Evolutionary conservation across 1,140 invertebrate genomes (phyloP), one percentile per base, ranked within the genome.

Genomic region (Drosophila takahashii): DNA sequence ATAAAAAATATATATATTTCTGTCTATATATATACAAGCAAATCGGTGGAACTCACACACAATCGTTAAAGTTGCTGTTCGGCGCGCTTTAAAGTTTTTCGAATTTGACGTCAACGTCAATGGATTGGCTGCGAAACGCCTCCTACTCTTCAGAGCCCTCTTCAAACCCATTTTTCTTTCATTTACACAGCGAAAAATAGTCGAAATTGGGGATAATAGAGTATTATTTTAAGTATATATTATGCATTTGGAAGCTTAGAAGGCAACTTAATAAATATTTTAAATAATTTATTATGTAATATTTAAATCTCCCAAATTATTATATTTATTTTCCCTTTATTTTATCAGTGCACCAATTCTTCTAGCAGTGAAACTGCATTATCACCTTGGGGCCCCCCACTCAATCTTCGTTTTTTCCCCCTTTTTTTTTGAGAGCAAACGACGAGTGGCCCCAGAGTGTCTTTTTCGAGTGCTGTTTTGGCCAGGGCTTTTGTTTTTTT

Each of bases 361-460:
- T 62, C 47, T 16, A 58, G 48, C 44, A 37, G 45, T 47, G 48
- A 87, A 89, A 90, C 79, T 89, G 84, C 84, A 89, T 84, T 80
- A 89, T 89, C 84, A 89, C 84, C 84, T 71, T 74, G 81, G 51
- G 39, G 41, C 71, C 60, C 73, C 47, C 41, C 81, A 86, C 81
- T 86, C 81, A 51, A 69, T 57, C 8, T 22, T 58, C 34, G 26
- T 27, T 61, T 61, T 34, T 54, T 32, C n/a, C 18, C 34, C 16
- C 22, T 22, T 13, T 29, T 48, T 48, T 44, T 64, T 65, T 32
- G 36, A 64, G 51, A 77, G 42, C 53, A 44, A 34, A 45, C 59
- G 18, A 84, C 76, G 81, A 86, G 81, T 86, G 81, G 81, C 83
- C 67, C 72, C 44, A 78, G 62, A 83, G 83, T 87, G 84, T 86